These are phyloP conservation scores for Phrynosoma platyrhinos DNA, from an alignment of 2,113 vertebrate species.

Conservation along the genomic window DNA sequence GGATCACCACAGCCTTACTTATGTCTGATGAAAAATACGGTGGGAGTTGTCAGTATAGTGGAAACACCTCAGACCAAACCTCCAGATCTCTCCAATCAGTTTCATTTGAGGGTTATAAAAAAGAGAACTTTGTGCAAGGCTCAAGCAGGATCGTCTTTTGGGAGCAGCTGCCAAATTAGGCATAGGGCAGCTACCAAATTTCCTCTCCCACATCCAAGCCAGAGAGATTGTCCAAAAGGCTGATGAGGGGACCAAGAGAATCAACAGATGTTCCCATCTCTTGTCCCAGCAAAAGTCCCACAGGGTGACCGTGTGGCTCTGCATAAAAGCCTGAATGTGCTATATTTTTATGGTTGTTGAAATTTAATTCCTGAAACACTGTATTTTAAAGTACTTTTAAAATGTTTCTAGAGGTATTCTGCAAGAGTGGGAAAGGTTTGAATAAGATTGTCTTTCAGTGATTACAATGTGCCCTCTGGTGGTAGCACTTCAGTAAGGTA, in stretches of 20 bases:
- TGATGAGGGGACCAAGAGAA: neutral
- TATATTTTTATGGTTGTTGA: neutral
- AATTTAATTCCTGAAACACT: neutral
- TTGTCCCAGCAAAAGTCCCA: neutral
- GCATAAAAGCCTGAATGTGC: neutral
- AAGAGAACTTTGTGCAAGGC: no score
- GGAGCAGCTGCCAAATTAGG: neutral
- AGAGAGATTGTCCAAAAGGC: neutral
- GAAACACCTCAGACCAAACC: neutral
- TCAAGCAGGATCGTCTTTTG: no score
- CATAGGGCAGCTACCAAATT: neutral
- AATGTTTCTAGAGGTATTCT: neutral
- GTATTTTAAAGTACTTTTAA: neutral
- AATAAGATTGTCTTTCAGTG: neutral
- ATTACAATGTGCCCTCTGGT: conserved; percentile 32
- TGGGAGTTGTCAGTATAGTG: neutral
- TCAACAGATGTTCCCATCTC: neutral
- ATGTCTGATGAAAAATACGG: neutral
- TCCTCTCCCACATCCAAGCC: neutral
- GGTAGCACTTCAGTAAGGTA: neutral
- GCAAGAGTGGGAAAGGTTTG: neutral
- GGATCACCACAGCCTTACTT: neutral
- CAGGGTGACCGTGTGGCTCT: neutral
- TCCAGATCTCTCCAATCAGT: neutral
- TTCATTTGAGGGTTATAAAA: neutral